Evolutionary conservation across 2,113 vertebrate genomes (phyloP).

Genomic region (Sturnira hondurensis): DNA sequence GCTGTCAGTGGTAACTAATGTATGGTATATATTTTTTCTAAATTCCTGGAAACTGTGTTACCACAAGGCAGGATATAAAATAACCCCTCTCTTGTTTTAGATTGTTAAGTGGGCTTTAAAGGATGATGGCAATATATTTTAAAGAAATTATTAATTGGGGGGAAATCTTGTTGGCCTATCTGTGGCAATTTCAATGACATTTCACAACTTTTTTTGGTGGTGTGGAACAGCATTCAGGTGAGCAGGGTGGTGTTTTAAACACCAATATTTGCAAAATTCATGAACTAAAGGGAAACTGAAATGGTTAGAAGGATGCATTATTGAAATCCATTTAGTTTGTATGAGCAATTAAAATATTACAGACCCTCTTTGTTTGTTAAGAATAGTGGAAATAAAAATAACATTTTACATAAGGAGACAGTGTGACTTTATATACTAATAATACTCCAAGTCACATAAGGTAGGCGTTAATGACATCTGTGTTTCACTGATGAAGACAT

Average conservation of each 20-base stretch:
- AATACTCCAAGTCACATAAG: not conserved
- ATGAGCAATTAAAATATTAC: not conserved
- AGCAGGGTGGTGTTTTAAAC: not conserved
- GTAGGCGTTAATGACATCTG: not conserved
- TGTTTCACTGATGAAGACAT: not conserved
- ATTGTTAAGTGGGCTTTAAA: constrained; percentile 33
- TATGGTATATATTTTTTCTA: not conserved
- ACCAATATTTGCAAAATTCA: not conserved
- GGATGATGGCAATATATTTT: constrained; percentile 14
- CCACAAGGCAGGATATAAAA: constrained; percentile 39
- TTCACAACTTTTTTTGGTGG: not conserved
- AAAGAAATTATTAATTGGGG: constrained; percentile 13
- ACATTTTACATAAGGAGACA: constrained; percentile 4
- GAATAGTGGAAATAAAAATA: constrained; percentile 13
- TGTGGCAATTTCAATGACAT: not conserved
- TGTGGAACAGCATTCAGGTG: not conserved
- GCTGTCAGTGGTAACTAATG: constrained; percentile 43
- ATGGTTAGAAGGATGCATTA: not conserved
- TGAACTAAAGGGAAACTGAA: not conserved
- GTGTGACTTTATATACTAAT: not conserved
- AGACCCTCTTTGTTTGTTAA: not conserved
- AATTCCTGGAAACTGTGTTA: constrained; percentile 46
- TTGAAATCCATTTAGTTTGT: not conserved
- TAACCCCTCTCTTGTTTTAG: constrained; percentile 33
- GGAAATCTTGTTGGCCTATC: not conserved